A percentile compares a stretch with the other conserved stretches of the same genome.
These are phyloP conservation scores for Melinaea marsaeus DNA, from an alignment of 2,888 invertebrate genomes.

Conservation along the genomic window DNA sequence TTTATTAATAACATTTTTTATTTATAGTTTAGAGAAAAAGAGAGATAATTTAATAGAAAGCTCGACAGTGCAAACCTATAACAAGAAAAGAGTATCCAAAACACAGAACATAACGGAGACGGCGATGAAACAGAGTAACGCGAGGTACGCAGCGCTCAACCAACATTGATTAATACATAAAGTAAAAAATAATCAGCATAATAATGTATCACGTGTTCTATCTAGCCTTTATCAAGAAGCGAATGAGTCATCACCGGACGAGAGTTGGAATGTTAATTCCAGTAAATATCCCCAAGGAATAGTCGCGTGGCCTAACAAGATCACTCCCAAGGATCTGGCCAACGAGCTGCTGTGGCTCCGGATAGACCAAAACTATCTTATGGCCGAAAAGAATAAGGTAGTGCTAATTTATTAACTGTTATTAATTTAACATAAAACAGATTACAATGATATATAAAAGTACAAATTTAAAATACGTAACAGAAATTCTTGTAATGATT, in stretches of 20 bases:
- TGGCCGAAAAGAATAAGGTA: slow-evolving; percentile 60
- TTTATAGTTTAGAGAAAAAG: slow-evolving; percentile 49
- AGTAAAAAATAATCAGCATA: background rate
- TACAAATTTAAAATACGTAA: too few species aligned
- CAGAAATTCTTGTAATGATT: too few species aligned
- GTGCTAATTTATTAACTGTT: background rate
- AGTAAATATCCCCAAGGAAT: slow-evolving; percentile 46
- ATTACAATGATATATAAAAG: too few species aligned
- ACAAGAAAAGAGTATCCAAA: slow-evolving; percentile 57
- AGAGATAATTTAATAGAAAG: slow-evolving; percentile 46
- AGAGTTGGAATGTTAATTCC: slow-evolving; percentile 52
- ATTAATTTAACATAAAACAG: too few species aligned
- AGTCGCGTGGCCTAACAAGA: slow-evolving; percentile 62
- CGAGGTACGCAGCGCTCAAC: slow-evolving; percentile 36
- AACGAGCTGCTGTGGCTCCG: slow-evolving; percentile 70
- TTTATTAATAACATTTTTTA: background rate
- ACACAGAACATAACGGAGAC: slow-evolving; percentile 54
- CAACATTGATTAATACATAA: background rate
- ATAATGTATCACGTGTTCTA: slow-evolving; percentile 13
- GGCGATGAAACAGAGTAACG: slow-evolving; percentile 42
- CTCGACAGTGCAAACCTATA: slow-evolving; percentile 48
- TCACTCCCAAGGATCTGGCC: slow-evolving; percentile 69
- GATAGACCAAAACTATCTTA: slow-evolving; percentile 68
- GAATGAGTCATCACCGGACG: slow-evolving; percentile 56
- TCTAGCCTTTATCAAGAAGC: slow-evolving; percentile 45